Base-by-base conservation (phyloP, 2,888 invertebrate species). In the Drosophila nr. perissopoda region DNA sequence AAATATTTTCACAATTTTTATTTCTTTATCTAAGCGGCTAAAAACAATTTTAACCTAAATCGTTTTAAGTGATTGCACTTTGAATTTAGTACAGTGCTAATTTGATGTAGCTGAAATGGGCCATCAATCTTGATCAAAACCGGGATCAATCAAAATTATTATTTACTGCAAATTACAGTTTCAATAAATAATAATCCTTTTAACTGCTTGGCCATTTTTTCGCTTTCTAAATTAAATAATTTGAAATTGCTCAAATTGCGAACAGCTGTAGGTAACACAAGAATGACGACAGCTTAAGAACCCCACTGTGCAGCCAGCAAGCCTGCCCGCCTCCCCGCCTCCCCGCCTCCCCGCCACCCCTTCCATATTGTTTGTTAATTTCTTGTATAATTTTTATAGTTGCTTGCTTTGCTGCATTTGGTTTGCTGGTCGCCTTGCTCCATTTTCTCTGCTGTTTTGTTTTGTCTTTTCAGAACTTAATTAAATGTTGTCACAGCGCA, bases 401-500 rank as follows among this genome's bases (percentile, higher is more conserved):
- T 76, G 70, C 71, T 66, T 73, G 59, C 77, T 79, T 48, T 60
- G 69, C 68, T 68, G 76, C 79, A 78, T 59, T 69, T 62, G 70
- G 61, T 76, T 62, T 76, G 64, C 65, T 51, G 56, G 42, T 27
- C 51, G 16, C 36, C 40, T 36, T 31, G 53, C 51, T 13, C 21
- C 5, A 21, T 27, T 29, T 36, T 49, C 40, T 58, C 21, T 67
- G 59, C 52, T 74, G 62, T 65, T 79, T 76, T 81, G 70, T 45
- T 83, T 70, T 78, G 77, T 79, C 76, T 84, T 80, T 76, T 73
- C 80, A 81, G 76, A 85, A 87, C 89, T 89, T 87, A 86, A 86
- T 86, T 86, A 89, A 86, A 87, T 87, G 89, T 85, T 87, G 89
- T 89, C 89, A 89, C 82, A 89, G 82, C 78, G 82, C 69, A 84